phyloP scores from a whole-genome alignment of 2,888 invertebrate genomes.

The Homarus gammarus region DNA sequence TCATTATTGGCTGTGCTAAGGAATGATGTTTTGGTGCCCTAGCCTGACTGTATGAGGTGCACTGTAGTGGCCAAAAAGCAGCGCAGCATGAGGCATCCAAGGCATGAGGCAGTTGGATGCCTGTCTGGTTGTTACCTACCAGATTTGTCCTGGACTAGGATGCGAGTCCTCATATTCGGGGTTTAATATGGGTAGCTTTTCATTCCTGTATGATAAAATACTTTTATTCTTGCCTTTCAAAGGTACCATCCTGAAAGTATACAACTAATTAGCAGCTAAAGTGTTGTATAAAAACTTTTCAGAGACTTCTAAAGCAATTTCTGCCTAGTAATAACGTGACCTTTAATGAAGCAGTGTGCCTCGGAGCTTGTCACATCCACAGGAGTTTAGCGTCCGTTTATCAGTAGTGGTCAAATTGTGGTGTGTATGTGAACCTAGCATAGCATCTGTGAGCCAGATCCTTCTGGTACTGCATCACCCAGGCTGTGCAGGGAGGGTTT shows the following conservation, averaged over 20 bases:
- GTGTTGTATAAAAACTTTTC: conserved; percentile 35
- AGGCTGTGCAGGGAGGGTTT: conserved; percentile 25
- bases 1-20: conserved; percentile 39
- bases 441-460: conserved; percentile 19
- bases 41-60: conserved; percentile 13
- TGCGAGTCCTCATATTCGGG: background rate
- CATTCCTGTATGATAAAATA: conserved; percentile 59
- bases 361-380: conserved; percentile 36
- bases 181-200: conserved; percentile 41
- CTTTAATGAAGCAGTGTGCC: conserved; percentile 20
- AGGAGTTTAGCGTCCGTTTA: background rate
- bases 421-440: conserved; percentile 16
- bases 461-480: conserved; percentile 36
- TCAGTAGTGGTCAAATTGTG: conserved; percentile 19
- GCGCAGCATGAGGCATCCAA: background rate
- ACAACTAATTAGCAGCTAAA: conserved; percentile 38
- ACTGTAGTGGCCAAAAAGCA: conserved; percentile 6
- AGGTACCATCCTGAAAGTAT: conserved; percentile 34
- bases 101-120: conserved; percentile 11
- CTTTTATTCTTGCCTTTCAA: conserved; percentile 14
- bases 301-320: conserved; percentile 11
- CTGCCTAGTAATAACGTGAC: conserved; percentile 28
- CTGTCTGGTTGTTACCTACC: conserved; percentile 13
- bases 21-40: conserved; percentile 37
- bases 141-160: background rate